Conservation (phyloP, 2,888 invertebrate species). For the Melieria picta region DNA sequence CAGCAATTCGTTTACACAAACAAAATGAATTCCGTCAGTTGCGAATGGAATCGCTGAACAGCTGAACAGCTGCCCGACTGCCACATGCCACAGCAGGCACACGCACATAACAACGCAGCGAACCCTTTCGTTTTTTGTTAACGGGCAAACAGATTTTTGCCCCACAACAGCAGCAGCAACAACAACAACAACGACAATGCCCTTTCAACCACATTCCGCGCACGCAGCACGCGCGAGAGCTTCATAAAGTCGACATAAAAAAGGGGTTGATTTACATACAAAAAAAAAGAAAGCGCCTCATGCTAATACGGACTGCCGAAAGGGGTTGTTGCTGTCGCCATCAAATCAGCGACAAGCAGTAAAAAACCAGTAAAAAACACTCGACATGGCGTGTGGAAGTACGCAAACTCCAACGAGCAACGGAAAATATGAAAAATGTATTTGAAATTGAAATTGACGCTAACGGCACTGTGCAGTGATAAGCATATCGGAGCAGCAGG, state of each 20-base stretch:
- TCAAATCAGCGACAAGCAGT: conserved; percentile 40
- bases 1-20: neutral
- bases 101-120: too few species aligned
- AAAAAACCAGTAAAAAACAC: conserved; percentile 28
- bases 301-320: too few species aligned
- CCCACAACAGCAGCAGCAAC: too few species aligned
- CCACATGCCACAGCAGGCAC: neutral
- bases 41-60: conserved; percentile 4
- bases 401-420: neutral
- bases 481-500: too few species aligned
- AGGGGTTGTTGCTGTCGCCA: neutral
- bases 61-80: neutral
- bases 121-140: too few species aligned
- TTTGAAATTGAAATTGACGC: too few species aligned
- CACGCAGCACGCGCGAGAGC: conserved; percentile 1
- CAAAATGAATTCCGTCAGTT: neutral
- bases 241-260: conserved; percentile 29
- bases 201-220: neutral
- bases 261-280: conserved; percentile 62
- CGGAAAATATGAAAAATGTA: too few species aligned
- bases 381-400: neutral
- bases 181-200: too few species aligned
- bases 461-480: too few species aligned
- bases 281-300: conserved; percentile 9
- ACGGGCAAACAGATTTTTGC: too few species aligned